phyloP scores from a whole-genome alignment of 2,888 invertebrate genomes.

The Pycnomerus fuliginosus region DNA sequence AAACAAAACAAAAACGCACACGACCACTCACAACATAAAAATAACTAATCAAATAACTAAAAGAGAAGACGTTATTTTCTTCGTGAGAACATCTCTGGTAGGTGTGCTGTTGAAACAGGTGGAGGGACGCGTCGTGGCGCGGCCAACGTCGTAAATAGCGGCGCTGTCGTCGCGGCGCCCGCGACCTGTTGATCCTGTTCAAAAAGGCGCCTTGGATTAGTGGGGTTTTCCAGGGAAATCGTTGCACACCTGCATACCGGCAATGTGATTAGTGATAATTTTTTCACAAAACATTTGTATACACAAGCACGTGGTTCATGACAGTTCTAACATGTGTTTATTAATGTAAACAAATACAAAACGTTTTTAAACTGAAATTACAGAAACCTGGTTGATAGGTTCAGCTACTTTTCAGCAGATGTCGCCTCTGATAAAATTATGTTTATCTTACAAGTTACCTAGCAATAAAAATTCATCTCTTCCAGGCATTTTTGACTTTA shows the following conservation, averaged over 20 bases:
- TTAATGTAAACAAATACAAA: constrained; percentile 26
- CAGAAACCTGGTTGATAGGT: too few species aligned
- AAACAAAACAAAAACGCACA: constrained; percentile 36
- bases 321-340: constrained; percentile 33
- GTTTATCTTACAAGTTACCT: too few species aligned
- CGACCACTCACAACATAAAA: constrained; percentile 26
- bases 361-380: too few species aligned
- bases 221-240: constrained; percentile 2
- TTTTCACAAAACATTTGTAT: constrained; percentile 16
- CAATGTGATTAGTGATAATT: constrained; percentile 5
- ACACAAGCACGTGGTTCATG: constrained; percentile 34
- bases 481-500: too few species aligned
- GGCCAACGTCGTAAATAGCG: constrained; percentile 54
- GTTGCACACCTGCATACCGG: constrained; percentile 11
- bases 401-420: too few species aligned
- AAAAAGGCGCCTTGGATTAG: constrained; percentile 28
- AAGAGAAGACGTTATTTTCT: too few species aligned
- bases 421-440: too few species aligned
- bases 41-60: too few species aligned
- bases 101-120: constrained; percentile 48
- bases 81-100: constrained; percentile 26
- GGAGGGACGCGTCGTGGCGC: constrained; percentile 53
- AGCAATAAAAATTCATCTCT: too few species aligned
- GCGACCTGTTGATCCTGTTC: constrained; percentile 43
- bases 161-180: constrained; percentile 54